Evolutionary conservation across 2,888 invertebrate species (phyloP), one percentile per base, ranked within the genome.

Genomic region (Synergus laeviventris): DNA sequence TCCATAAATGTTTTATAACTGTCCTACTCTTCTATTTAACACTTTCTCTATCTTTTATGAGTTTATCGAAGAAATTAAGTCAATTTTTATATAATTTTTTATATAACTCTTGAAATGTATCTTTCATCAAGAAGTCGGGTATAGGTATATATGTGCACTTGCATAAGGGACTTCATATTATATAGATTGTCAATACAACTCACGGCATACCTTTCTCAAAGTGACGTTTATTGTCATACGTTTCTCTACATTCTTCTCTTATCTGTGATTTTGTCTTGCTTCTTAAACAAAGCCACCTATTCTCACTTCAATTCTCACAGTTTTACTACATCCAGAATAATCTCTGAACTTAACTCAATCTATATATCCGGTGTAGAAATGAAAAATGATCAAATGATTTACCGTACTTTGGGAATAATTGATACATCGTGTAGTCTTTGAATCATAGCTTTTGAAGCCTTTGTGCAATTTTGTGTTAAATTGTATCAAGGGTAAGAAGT

Each of bases 21-120:
- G 16, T 16, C 1, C 49, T 11, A 49, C 21, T 24, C 31, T 31
- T 16, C 45, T 31, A 70, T 31, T 78, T 85, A 80, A 83, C 83
- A 78, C 77, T 76, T 70, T 76, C 79, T 85, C 78, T 81, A 82
- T 45, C 66, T 54, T 83, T 84, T 84, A 85, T 79, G 82, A 80
- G 74, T 79, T 62, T 78, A 45, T 2, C 24, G 1, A 24, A 2
- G 31, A 31, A 31, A 31, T 31, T 31, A 31, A 31, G 31, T 31
- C 3, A 31, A 5, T 31, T 31, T 31, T 31, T 31, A 31, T 31
- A 31, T 31, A 31, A 0, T 39, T 62, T 18, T 18, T 24, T 7
- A 62, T n/a, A 39, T 42, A 39, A 18, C 18, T 42, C 14, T 42
- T 39, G 21, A 38, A 64, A 39, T 39, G 64, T 64, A 64, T 14